A percentile compares a stretch with the other conserved stretches of the same genome.
Evolutionary conservation across 2,797 vertebrate genomes (phyloP).

Genomic region (Lophius americanus): DNA sequence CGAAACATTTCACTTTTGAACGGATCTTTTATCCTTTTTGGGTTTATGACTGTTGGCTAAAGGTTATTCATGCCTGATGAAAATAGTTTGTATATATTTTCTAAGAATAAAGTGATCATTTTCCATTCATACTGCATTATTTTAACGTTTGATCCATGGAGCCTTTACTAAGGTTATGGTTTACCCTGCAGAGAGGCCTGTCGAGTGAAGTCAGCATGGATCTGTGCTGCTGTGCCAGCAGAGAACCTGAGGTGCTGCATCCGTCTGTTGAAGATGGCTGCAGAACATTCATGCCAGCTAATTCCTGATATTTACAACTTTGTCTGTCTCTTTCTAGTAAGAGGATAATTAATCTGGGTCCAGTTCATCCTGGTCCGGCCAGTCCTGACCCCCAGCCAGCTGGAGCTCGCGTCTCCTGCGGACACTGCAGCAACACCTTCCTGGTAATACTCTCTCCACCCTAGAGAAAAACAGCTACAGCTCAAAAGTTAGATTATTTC

Average conservation of each 20-base stretch:
- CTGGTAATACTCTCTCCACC: conserved; percentile 79
- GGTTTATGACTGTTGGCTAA: conserved; percentile 12
- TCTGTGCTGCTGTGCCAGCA: conserved; percentile 32
- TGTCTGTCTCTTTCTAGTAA: conserved; percentile 81
- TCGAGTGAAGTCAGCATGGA: conserved; percentile 41
- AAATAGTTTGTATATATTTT: conserved; percentile 1
- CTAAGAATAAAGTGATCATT: not conserved
- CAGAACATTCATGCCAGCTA: conserved; percentile 16
- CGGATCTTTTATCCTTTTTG: not conserved
- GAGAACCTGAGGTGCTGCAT: conserved; percentile 20
- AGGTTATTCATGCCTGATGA: not conserved
- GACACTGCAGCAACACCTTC: conserved; percentile 95
- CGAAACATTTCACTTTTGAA: too few relatives aligned
- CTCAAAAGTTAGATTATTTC: too few relatives aligned
- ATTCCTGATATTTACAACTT: not conserved
- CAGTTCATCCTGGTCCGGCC: conserved; percentile 89
- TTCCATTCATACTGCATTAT: too few relatives aligned
- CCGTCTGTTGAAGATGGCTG: conserved; percentile 11
- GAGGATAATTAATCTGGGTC: conserved; percentile 93
- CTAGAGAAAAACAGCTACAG: not conserved
- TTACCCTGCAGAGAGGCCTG: conserved; percentile 45
- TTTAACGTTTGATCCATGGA: too few relatives aligned
- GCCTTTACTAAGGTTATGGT: too few relatives aligned
- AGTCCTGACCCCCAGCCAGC: conserved; percentile 92
- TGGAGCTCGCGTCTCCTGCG: conserved; percentile 91